phyloP scores from a whole-genome alignment of 2,113 vertebrate species.

The Tylochromis polylepis region DNA sequence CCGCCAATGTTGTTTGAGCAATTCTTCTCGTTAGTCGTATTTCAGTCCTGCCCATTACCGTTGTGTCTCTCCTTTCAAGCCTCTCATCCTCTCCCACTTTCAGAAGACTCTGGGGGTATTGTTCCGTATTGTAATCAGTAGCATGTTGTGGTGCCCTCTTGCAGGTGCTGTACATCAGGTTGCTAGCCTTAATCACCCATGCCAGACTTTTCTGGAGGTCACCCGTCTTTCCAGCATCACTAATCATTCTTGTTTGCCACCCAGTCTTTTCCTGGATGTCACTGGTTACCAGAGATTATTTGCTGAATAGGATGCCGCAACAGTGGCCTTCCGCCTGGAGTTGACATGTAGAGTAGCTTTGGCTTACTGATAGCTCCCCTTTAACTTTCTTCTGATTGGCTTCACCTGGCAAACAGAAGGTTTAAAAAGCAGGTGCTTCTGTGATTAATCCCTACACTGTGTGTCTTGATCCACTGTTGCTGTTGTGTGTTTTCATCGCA shows the following conservation, averaged over 20 bases:
- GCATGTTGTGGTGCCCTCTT: neutral
- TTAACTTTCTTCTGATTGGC: neutral
- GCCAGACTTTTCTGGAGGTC: neutral
- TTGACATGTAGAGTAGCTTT: neutral
- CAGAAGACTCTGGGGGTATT: neutral
- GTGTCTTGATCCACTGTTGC: neutral
- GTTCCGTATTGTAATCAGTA: neutral
- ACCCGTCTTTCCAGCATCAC: neutral
- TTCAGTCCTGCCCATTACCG: neutral
- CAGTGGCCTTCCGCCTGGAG: neutral
- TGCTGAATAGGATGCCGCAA: neutral
- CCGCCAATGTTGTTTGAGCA: neutral
- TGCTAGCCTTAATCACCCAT: neutral
- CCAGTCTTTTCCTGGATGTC: neutral
- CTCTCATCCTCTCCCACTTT: neutral
- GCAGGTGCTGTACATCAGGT: neutral
- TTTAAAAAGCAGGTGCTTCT: neutral
- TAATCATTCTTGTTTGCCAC: neutral
- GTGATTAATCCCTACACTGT: neutral
- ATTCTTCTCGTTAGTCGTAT: neutral
- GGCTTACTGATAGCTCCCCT: neutral
- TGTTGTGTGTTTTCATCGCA: neutral
- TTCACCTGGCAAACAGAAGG: neutral
- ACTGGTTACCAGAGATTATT: neutral
- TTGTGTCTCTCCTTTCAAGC: neutral